Evolutionary conservation across 2,113 vertebrate species (phyloP), one percentile per base, ranked within the genome.

Genomic region (Campylorhamphus procurvoides): DNA sequence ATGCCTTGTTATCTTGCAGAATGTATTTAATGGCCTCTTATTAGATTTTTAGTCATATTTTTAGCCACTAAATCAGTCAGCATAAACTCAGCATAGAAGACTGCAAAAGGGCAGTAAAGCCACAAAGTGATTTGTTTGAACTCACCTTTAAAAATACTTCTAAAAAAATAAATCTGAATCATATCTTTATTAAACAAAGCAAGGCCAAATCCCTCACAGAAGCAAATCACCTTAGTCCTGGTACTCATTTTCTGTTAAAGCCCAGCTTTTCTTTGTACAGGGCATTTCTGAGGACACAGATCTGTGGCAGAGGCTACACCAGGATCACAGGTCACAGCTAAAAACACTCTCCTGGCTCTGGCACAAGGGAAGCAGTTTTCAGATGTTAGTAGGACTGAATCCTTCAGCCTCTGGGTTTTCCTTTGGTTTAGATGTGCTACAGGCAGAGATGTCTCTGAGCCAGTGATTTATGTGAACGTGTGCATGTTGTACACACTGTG

Each of bases 171-270:
- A n/a, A 18, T 76, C 37, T 27, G 42, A 27, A 19, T 63, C 62
- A 42, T 47, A 9, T 64, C 76, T 73, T 50, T 37, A 50, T 24
- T 33, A 35, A 78, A 82, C 12, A 27, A 63, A 84, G 46, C 63
- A 14, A 72, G 58, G 60, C 59, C 60, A 66, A 89, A n/a, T 8
- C n/a, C 14, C 8, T 35, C 39, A 15, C 14, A 40, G 60, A 50
- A 49, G 75, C 67, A 75, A 73, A 71, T 78, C 90, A 91, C 87
- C 93, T 94, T 88, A 77, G 93, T 37, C 92, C 90, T 94, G 81
- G 40, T 64, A 29, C 14, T 62, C 2, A 0, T 33, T 83, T 93
- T 59, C 56, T 83, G 56, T 35, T 6, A 5, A 73, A 89, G 28
- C 37, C 14, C 80, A 85, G 81, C 63, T 86, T 60, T 93, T 95